Base-by-base conservation (phyloP, 1,140 invertebrate species). In the Drosophila eugracilis region DNA sequence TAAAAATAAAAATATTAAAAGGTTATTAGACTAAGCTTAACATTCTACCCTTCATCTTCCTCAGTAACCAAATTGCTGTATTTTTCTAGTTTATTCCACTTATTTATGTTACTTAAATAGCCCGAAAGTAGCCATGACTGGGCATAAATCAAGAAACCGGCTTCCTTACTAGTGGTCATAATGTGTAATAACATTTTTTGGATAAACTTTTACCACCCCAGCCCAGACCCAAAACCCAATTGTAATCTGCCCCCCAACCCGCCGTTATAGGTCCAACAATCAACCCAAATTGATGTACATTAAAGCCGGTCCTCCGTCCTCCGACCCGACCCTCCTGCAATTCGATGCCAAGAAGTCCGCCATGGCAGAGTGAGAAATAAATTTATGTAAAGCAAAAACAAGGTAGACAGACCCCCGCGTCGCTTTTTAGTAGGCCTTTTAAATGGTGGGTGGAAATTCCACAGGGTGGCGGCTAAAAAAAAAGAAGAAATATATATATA, bases 351-450 rank as follows among this genome's bases (percentile, higher is more conserved):
- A 59, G 32, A 59, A 21, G 30, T 45, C 9, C 30, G 28, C 42
- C 26, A 30, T 21, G 21, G 41, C 22, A 19, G 28, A 50, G 48
- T 75, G 30, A 28, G 42, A 60, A 57, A 69, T 70, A 77, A 74
- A 83, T 83, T 70, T 75, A 75, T 79, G 76, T 62, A 58, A 79
- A 79, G 52, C 55, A 57, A 73, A 69, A 74, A 34, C 48, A 49
- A 65, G 70, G 54, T 84, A 75, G 70, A 78, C 78, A 55, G 54
- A 47, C 37, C 32, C 50, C 41, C 17, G 28, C 37, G 17, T 28
- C 47, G n/a, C 36, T 21, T 41, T 47, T 15, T 24, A 24, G 55
- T 54, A 58, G 62, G 57, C 62, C 24, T 48, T 50, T 55, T 36
- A 47, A 45, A 52, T 37, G 22, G 6, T 7, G 15, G 36, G 6